Conservation (phyloP, 1,140 invertebrate species). For the Doryteuthis pealeii region DNA sequence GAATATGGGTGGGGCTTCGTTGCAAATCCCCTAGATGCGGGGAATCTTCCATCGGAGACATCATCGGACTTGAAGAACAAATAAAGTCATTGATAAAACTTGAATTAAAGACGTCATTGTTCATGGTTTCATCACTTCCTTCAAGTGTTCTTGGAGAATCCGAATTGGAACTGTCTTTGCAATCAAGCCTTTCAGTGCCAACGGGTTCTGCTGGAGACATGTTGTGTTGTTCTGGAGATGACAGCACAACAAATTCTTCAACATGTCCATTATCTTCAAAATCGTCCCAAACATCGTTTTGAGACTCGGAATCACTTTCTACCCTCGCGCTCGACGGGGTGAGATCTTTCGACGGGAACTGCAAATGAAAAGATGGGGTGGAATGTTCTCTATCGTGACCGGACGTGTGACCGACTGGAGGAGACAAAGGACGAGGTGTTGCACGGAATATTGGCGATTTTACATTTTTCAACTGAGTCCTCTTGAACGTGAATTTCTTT, state of each 20-base stretch:
- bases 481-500: too few species aligned
- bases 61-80: too few species aligned
- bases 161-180: slow-evolving; percentile 20
- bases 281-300: slow-evolving; percentile 38
- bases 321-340: background rate
- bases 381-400: too few species aligned
- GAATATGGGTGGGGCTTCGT: too few species aligned
- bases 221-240: background rate
- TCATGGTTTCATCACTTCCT: background rate
- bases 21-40: slow-evolving; percentile 11
- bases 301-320: background rate
- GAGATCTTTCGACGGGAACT: background rate
- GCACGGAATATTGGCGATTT: too few species aligned
- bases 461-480: too few species aligned
- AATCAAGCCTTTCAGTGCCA: slow-evolving; percentile 27
- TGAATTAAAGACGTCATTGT: slow-evolving; percentile 2
- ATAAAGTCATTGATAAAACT: too few species aligned
- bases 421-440: too few species aligned
- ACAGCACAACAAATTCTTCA: background rate
- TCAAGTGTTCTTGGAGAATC: too few species aligned
- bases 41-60: too few species aligned
- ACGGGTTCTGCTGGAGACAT: background rate
- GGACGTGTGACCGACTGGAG: too few species aligned
- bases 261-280: slow-evolving; percentile 34
- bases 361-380: too few species aligned